Evolutionary conservation across 2,888 invertebrate genomes (phyloP).

Genomic region (Cataglyphis cursor): DNA sequence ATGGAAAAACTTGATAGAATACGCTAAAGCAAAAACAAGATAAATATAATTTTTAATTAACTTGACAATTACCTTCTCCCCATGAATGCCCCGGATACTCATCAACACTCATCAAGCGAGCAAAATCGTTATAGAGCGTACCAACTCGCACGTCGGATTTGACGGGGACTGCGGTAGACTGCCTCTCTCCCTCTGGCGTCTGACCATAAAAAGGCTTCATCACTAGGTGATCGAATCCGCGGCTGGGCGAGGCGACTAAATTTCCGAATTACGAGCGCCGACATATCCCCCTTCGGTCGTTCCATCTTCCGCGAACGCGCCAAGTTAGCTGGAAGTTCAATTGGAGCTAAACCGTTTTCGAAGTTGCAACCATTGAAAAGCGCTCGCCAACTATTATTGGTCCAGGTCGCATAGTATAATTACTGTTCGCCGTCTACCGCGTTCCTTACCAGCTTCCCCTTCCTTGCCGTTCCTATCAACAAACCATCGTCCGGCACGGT

Average conservation of each 20-base stretch:
- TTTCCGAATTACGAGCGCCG: slow-evolving; percentile 64
- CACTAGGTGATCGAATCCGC: slow-evolving; percentile 58
- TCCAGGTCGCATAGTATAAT: slow-evolving; percentile 82
- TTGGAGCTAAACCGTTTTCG: slow-evolving; percentile 82
- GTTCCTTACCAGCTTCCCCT: slow-evolving; percentile 48
- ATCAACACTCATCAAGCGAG: neutral
- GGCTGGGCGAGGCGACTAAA: slow-evolving; percentile 42
- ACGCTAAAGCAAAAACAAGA: neutral
- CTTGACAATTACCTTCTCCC: neutral
- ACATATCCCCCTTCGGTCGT: slow-evolving; percentile 55
- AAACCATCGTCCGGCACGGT: neutral
- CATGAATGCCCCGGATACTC: neutral
- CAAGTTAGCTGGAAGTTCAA: slow-evolving; percentile 80
- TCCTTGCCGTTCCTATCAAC: neutral
- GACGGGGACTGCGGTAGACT: neutral
- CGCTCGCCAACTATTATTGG: slow-evolving; percentile 82
- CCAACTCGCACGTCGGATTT: neutral
- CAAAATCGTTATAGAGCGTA: slow-evolving; percentile 13
- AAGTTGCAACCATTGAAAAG: slow-evolving; percentile 82
- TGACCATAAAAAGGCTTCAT: slow-evolving; percentile 57
- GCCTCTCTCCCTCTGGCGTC: slow-evolving; percentile 10
- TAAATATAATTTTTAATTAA: slow-evolving; percentile 37
- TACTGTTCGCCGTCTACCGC: slow-evolving; percentile 73
- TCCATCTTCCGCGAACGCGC: slow-evolving; percentile 77
- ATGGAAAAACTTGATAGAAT: neutral